phyloP scores from a whole-genome alignment of 2,113 vertebrate genomes.

The Equus przewalskii region DNA sequence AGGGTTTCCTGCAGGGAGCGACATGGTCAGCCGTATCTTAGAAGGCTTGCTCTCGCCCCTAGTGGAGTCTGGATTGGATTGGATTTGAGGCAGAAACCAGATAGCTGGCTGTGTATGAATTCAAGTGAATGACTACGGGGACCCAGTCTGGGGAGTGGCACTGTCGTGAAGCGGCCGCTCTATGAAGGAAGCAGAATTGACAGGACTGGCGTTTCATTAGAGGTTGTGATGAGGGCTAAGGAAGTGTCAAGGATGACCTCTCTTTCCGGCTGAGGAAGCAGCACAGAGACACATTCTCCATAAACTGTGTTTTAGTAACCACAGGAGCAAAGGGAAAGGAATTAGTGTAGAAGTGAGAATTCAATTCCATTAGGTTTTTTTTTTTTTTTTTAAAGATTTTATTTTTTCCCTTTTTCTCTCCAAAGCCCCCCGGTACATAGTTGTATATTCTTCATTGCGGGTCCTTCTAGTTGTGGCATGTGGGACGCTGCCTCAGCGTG shows the following conservation, averaged over 20 bases:
- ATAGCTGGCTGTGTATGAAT: fast-evolving
- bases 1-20: background rate
- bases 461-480: too few relatives aligned
- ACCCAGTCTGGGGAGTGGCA: background rate
- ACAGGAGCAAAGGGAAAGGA: background rate
- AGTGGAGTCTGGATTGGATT: background rate
- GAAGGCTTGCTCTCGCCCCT: background rate
- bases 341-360: background rate
- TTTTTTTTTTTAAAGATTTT: too few relatives aligned
- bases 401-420: too few relatives aligned
- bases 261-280: background rate
- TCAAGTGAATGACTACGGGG: fast-evolving
- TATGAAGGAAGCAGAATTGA: fast-evolving
- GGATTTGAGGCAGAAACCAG: background rate
- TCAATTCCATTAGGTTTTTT: background rate
- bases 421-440: too few relatives aligned
- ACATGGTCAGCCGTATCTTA: background rate
- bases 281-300: background rate
- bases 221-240: fast-evolving
- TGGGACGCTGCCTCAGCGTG: too few relatives aligned
- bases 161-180: background rate
- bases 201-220: background rate
- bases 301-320: background rate
- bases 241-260: too few relatives aligned
- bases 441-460: too few relatives aligned